These are phyloP conservation scores for Drepana arcuata DNA, from an alignment of 1,140 invertebrate species.

Conservation along the genomic window DNA sequence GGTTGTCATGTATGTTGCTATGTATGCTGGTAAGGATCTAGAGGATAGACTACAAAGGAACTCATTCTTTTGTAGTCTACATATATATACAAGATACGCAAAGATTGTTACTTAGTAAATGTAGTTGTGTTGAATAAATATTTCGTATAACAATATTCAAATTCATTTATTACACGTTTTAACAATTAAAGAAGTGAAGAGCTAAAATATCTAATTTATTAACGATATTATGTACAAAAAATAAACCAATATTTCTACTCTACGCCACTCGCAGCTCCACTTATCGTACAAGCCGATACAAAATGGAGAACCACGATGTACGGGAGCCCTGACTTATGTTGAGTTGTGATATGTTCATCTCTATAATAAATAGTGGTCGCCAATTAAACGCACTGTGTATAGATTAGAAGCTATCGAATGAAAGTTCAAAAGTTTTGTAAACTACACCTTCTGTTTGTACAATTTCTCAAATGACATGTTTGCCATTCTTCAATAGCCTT, in stretches of 20 bases:
- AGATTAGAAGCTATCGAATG: no score
- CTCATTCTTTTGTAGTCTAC: no score
- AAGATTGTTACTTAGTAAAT: neutral
- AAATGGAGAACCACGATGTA: slow-evolving; percentile 60
- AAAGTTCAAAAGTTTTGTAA: no score
- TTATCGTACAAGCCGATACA: slow-evolving; percentile 61
- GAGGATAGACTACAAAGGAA: no score
- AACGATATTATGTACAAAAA: neutral
- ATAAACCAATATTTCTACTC: slow-evolving; percentile 17
- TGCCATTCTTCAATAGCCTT: no score
- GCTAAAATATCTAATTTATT: neutral
- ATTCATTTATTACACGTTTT: neutral
- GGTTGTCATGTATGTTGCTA: no score
- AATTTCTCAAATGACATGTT: no score
- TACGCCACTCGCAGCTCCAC: slow-evolving; percentile 20
- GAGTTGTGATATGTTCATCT: slow-evolving; percentile 62
- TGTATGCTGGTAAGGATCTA: no score
- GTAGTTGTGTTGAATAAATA: neutral
- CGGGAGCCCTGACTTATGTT: slow-evolving; percentile 63
- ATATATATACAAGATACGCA: neutral
- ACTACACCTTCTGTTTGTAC: no score
- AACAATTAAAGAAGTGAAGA: neutral
- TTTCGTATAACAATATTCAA: neutral
- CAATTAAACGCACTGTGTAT: slow-evolving; percentile 65
- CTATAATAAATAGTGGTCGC: slow-evolving; percentile 59